Evolutionary conservation across 2,888 invertebrate species (phyloP), one percentile per base, ranked within the genome.

Genomic region (Ormyrus rosae): DNA sequence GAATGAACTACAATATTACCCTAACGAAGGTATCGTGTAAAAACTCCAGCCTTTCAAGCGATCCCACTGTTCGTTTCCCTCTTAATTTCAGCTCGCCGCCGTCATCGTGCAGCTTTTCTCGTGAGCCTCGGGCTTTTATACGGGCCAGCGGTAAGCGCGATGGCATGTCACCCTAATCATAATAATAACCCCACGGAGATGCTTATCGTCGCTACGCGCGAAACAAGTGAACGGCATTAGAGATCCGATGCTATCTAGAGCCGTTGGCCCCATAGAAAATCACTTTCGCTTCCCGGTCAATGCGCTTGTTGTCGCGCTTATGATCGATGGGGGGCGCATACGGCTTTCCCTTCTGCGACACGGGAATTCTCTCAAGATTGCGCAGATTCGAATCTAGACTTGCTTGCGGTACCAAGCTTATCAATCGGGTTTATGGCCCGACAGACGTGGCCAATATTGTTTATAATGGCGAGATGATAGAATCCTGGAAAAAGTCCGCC

Each of bases 171-270:
- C 13, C 63, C 80, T 67, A 65, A 84, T 79, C 76, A 82, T 82
- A 85, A 84, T 84, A 85, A 85, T 83, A 85, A 84, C 83, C 84
- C 84, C 83, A 83, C 86, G 84, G 85, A 87, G 89, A 89, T 89
- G 81, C 71, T 83, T 87, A 89, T 89, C 88, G 80, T n/a, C 65
- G 69, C 68, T 6, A 50, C 84, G 84, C 80, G 84, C 82, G 82
- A 84, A 89, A 90, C 90, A 90, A 88, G 90, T 86, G 88, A 90
- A 89, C 82, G 81, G 87, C 90, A 90, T 90, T 90, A 90, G 86
- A 83, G 70, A 13, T 46, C 55, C 82, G 86, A 86, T 87, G 85
- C 86, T 89, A 89, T 89, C 87, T 13, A 5, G 2, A 6, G 9
- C 11, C 46, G 64, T 65, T 53, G 6, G 10, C 83, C 83, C 87